Conservation (phyloP, 1,140 invertebrate genomes). For the Bombus confusus region DNA sequence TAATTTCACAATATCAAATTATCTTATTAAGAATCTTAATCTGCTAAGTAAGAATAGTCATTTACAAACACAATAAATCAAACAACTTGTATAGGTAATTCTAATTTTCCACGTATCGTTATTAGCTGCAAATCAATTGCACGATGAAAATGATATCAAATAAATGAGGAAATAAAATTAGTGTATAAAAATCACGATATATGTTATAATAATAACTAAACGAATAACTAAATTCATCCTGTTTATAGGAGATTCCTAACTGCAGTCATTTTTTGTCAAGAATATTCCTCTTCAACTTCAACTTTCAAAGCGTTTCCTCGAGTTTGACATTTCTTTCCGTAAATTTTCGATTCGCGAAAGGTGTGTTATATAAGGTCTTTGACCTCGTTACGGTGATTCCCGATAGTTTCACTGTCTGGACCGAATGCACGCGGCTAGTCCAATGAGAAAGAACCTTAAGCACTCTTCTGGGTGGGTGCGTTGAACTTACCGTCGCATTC, state of each 20-base stretch:
- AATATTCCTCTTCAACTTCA: too few relatives aligned
- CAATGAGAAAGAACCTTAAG: slow-evolving; percentile 54
- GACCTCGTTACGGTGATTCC: slow-evolving; percentile 46
- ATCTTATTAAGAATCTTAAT: not conserved
- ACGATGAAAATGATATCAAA: not conserved
- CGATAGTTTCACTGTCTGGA: slow-evolving; percentile 50
- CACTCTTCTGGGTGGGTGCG: slow-evolving; percentile 54
- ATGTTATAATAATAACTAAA: not conserved
- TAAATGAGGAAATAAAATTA: not conserved
- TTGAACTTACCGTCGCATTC: slow-evolving; percentile 63
- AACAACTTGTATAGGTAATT: not conserved
- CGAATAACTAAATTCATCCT: not conserved
- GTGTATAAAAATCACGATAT: not conserved
- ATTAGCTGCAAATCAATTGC: not conserved
- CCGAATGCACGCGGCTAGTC: slow-evolving; percentile 34
- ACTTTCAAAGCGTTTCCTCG: not conserved
- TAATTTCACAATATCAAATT: not conserved
- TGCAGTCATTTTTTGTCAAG: too few relatives aligned
- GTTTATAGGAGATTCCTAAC: not conserved
- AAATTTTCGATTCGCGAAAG: not conserved
- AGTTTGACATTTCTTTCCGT: too few relatives aligned
- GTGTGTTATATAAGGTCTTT: slow-evolving; percentile 7
- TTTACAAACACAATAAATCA: too few relatives aligned
- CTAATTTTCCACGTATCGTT: not conserved
- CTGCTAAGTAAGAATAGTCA: too few relatives aligned